Conservation (phyloP, 2,113 vertebrate genomes). For the Uropsilus gracilis region DNA sequence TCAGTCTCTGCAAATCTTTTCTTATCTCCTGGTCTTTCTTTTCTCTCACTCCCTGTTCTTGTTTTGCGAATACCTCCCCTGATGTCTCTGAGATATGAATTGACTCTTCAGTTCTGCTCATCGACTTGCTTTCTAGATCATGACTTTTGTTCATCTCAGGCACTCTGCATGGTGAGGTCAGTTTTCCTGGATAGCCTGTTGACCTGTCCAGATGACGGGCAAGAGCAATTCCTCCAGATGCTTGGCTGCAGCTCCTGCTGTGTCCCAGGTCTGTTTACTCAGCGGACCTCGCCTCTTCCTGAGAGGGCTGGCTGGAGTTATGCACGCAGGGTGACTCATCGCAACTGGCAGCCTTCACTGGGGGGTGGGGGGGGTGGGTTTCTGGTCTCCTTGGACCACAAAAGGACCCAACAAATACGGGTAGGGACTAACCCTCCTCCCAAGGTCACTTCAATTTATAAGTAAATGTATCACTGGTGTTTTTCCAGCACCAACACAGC, state of each 20-base stretch:
- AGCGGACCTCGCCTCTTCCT: constrained; percentile 23
- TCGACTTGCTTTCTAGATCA: not conserved
- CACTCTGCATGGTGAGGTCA: not conserved
- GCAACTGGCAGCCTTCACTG: not conserved
- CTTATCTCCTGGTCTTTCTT: not conserved
- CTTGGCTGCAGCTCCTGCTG: not conserved
- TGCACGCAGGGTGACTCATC: not conserved
- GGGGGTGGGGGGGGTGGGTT: too few species aligned
- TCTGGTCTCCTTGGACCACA: not conserved
- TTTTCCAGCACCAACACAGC: not conserved
- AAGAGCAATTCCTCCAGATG: not conserved
- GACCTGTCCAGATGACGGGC: not conserved
- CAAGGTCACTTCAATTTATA: not conserved
- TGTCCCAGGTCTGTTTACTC: not conserved
- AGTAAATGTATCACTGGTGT: not conserved
- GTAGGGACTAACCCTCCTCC: not conserved
- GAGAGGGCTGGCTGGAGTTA: not conserved
- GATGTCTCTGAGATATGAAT: not conserved
- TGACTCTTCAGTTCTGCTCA: not conserved
- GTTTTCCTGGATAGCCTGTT: not conserved
- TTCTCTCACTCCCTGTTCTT: not conserved
- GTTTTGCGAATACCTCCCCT: not conserved
- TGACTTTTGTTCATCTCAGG: not conserved
- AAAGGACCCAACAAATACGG: not conserved
- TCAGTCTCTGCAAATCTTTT: not conserved